Evolutionary conservation across 2,113 vertebrate genomes (phyloP).

Genomic region (Cygnus buccinator): DNA sequence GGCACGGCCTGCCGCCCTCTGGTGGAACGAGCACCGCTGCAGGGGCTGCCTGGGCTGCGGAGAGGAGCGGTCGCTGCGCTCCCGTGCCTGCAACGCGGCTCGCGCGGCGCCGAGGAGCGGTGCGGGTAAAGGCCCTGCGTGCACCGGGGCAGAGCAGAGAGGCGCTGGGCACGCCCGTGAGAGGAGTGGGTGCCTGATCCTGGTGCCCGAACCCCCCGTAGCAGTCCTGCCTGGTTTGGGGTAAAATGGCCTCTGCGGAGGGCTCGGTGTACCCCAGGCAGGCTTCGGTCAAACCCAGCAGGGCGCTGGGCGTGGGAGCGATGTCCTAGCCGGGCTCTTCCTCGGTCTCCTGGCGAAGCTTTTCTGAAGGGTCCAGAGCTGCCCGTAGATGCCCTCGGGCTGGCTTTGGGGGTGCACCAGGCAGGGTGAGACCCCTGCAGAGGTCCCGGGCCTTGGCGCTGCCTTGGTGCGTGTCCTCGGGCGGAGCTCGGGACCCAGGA

Average conservation of each 20-base stretch:
- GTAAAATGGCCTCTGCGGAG: background rate
- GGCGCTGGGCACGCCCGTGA: rapidly evolving
- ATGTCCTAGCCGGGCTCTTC: background rate
- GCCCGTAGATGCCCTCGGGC: rapidly evolving
- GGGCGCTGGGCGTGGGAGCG: background rate
- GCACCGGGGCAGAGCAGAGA: rapidly evolving
- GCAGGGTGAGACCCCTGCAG: background rate
- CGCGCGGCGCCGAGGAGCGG: no score
- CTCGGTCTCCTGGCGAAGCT: background rate
- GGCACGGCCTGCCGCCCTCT: slow-evolving; percentile 3
- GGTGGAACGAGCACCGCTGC: background rate
- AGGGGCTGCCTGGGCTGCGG: background rate
- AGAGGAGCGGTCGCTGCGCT: background rate
- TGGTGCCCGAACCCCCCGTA: background rate
- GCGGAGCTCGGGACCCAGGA: rapidly evolving
- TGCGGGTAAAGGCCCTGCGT: rapidly evolving
- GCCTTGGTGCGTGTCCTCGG: background rate
- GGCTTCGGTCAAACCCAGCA: rapidly evolving
- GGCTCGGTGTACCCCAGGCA: background rate
- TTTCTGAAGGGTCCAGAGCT: background rate
- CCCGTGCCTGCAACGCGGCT: rapidly evolving
- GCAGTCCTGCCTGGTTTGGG: background rate
- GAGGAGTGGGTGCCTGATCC: no score
- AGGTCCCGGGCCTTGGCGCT: rapidly evolving
- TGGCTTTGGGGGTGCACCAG: background rate